Conservation (phyloP, 2,888 invertebrate species). For the Heliconius ethilla region DNA sequence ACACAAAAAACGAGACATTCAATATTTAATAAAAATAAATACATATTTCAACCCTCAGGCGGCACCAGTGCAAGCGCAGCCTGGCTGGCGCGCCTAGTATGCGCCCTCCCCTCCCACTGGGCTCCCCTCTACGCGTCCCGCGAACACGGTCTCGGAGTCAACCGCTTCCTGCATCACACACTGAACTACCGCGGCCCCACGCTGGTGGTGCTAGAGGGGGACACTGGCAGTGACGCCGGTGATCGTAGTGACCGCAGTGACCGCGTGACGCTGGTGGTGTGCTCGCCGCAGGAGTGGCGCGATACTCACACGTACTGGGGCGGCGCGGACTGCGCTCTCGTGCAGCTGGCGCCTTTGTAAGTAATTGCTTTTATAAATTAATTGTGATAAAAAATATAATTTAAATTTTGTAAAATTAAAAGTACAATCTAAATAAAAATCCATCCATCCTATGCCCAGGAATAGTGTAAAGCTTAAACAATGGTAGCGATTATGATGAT, state of each 20-base stretch:
- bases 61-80: constrained; percentile 78
- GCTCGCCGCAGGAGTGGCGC: constrained; percentile 91
- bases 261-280: constrained; percentile 87
- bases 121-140: constrained; percentile 90
- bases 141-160: constrained; percentile 93
- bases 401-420: too few species aligned
- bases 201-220: constrained; percentile 78
- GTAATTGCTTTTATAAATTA: constrained; percentile 44
- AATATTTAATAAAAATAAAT: too few species aligned
- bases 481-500: too few species aligned
- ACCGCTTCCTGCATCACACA: constrained; percentile 94
- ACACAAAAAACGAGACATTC: too few species aligned
- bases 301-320: constrained; percentile 94
- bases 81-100: constrained; percentile 85
- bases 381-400: too few species aligned
- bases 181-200: constrained; percentile 89
- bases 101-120: constrained; percentile 91
- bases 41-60: constrained; percentile 53
- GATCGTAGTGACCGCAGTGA: too few species aligned
- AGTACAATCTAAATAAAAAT: too few species aligned
- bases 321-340: constrained; percentile 87
- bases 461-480: too few species aligned
- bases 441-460: too few species aligned
- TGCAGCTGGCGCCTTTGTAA: constrained; percentile 89
- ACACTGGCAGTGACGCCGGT: constrained; percentile 57